Evolutionary conservation across 2,888 invertebrate species (phyloP).

Genomic region (Agapostemon virescens): DNA sequence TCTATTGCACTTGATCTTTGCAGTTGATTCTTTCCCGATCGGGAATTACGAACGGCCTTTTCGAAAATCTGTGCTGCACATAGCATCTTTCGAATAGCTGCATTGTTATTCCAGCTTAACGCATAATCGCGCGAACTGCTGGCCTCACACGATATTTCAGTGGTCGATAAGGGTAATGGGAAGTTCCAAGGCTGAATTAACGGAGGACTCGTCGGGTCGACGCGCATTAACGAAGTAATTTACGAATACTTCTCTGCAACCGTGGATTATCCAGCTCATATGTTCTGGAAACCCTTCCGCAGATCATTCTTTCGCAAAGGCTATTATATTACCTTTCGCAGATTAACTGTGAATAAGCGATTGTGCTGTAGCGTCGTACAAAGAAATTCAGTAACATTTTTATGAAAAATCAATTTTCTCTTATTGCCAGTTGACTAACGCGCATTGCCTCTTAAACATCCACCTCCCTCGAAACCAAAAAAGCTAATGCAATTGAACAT

Average conservation of each 20-base stretch:
- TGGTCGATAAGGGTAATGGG: constrained; percentile 64
- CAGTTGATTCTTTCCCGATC: neutral
- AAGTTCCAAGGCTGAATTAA: constrained; percentile 61
- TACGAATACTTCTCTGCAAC: constrained; percentile 58
- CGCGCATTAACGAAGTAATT: constrained; percentile 64
- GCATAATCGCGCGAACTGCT: constrained; percentile 26
- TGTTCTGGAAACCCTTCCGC: constrained; percentile 38
- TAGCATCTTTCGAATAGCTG: neutral
- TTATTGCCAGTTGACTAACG: no score
- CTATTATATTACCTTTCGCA: constrained; percentile 27
- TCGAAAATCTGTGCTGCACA: neutral
- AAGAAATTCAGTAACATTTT: no score
- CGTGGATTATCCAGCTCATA: constrained; percentile 45
- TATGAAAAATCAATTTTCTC: no score
- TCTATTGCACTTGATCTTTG: neutral
- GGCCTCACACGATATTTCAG: constrained; percentile 54
- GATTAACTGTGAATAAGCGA: constrained; percentile 21
- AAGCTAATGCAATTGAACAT: no score
- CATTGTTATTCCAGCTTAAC: constrained; percentile 51
- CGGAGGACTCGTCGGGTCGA: constrained; percentile 53
- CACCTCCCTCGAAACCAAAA: no score
- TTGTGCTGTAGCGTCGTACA: neutral
- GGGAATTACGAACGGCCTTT: neutral
- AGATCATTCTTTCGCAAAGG: constrained; percentile 30
- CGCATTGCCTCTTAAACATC: no score